Conservation (phyloP, 2,113 vertebrate species). For the Larimichthys polyactis region DNA sequence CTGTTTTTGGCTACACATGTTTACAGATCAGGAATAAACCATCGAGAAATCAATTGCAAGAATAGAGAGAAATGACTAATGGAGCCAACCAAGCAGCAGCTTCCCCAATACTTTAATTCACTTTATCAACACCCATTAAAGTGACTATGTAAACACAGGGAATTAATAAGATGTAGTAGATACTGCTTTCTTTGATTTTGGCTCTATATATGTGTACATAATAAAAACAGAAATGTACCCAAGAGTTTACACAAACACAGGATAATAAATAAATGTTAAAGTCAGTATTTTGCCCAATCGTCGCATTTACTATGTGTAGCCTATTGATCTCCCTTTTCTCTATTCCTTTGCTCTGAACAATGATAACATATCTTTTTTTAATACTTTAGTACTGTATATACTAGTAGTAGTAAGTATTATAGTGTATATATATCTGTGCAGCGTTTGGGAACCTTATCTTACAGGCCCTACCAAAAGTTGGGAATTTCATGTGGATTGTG, state of each 20-base stretch:
- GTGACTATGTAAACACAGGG: not conserved
- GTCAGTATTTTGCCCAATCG: not conserved
- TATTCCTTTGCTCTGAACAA: not conserved
- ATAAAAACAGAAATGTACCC: not conserved
- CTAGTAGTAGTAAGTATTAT: not conserved
- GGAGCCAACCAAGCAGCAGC: not conserved
- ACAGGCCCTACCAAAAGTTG: not conserved
- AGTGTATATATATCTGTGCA: not conserved
- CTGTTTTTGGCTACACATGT: not conserved
- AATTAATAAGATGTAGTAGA: not conserved
- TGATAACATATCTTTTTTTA: not conserved
- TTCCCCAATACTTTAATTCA: not conserved
- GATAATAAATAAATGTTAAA: not conserved
- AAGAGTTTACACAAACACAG: not conserved
- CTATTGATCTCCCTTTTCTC: not conserved
- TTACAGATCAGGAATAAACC: not conserved
- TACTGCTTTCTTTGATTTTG: not conserved
- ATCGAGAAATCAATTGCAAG: not conserved
- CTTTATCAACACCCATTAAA: not conserved
- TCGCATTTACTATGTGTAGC: not conserved
- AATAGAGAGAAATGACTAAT: not conserved
- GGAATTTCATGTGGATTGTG: slow-evolving; percentile 38
- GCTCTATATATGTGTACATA: not conserved
- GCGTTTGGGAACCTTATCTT: not conserved
- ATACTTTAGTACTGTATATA: not conserved